Evolutionary conservation across 1,140 invertebrate genomes (phyloP).

Genomic region (Bombus picipes): DNA sequence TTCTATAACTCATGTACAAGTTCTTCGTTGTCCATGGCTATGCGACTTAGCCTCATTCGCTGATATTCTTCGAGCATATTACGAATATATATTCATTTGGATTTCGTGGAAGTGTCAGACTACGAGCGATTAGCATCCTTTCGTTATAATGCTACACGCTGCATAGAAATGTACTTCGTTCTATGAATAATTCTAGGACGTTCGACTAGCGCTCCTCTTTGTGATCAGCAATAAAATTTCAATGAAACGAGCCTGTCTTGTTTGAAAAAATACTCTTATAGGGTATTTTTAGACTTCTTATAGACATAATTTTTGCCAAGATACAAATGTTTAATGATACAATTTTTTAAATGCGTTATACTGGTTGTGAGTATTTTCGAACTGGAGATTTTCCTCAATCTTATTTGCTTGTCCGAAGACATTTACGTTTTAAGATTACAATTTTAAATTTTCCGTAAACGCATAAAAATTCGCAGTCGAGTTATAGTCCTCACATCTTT

Average conservation of each 20-base stretch:
- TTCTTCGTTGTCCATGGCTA: background rate
- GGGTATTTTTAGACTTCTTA: too few relatives aligned
- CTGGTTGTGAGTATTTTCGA: too few relatives aligned
- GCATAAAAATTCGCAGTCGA: too few relatives aligned
- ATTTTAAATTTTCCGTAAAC: too few relatives aligned
- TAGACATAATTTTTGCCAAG: too few relatives aligned
- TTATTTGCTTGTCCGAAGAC: too few relatives aligned
- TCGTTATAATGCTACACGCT: constrained; percentile 3
- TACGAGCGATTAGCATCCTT: background rate
- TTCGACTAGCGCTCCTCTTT: background rate
- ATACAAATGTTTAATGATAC: too few relatives aligned
- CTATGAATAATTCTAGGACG: background rate
- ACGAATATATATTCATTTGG: background rate
- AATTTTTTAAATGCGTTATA: too few relatives aligned
- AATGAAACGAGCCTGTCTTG: background rate
- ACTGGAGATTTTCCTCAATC: too few relatives aligned
- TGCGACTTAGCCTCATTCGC: background rate
- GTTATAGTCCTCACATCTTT: too few relatives aligned
- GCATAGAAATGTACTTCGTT: constrained; percentile 7
- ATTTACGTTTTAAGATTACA: too few relatives aligned
- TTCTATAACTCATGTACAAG: background rate
- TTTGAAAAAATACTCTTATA: too few relatives aligned
- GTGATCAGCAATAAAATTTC: background rate
- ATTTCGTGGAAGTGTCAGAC: background rate
- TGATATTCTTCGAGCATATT: background rate